phyloP scores from a whole-genome alignment of 2,888 invertebrate genomes.

The Hirtodrosophila duncani region DNA sequence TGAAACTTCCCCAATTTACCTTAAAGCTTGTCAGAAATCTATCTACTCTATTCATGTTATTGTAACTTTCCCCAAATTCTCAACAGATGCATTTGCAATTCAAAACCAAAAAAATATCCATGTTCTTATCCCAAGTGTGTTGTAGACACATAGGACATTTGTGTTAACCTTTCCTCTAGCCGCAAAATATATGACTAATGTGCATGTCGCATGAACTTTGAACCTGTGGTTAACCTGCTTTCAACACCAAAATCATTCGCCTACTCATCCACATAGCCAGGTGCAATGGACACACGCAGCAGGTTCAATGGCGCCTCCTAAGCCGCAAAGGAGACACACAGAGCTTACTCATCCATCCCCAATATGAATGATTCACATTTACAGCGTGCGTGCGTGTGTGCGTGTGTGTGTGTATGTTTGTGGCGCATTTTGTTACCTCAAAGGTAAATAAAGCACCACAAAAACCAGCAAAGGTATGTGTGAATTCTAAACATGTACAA shows the following conservation, averaged over 20 bases:
- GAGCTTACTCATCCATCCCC: conserved; percentile 44
- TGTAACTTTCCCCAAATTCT: too few relatives aligned
- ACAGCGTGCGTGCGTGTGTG: conserved; percentile 9
- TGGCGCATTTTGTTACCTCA: conserved; percentile 7
- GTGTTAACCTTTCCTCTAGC: background rate
- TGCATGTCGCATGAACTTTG: conserved; percentile 42
- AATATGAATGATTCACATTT: conserved; percentile 31
- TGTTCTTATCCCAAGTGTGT: too few relatives aligned
- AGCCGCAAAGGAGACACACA: conserved; percentile 36
- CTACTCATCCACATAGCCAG: conserved; percentile 24
- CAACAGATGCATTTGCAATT: too few relatives aligned
- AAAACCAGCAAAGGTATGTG: conserved; percentile 3
- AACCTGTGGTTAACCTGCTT: conserved; percentile 35
- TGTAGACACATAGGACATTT: too few relatives aligned
- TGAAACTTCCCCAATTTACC: too few relatives aligned
- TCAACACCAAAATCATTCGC: background rate
- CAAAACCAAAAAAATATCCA: too few relatives aligned
- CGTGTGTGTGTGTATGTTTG: background rate
- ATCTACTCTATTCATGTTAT: too few relatives aligned
- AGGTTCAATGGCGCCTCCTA: conserved; percentile 17
- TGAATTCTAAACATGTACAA: conserved; percentile 26
- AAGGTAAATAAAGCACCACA: conserved; percentile 25
- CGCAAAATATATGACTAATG: conserved; percentile 13
- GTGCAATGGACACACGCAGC: conserved; percentile 44
- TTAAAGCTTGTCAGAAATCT: too few relatives aligned